Evolutionary conservation across 1,140 invertebrate species (phyloP).

Genomic region (Zaprionus taronus): DNA sequence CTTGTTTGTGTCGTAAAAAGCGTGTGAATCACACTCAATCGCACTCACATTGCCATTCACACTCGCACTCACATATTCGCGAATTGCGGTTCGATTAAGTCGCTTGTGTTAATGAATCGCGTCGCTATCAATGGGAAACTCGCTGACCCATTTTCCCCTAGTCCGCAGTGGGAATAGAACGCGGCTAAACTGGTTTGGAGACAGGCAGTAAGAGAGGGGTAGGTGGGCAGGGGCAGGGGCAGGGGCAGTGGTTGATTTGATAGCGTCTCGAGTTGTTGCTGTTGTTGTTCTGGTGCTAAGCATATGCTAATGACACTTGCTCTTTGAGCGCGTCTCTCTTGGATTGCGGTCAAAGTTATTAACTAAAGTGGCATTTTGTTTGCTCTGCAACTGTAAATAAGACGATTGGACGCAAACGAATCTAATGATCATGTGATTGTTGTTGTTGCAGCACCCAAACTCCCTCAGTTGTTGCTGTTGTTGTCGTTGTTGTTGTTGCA

Average conservation of each 20-base stretch:
- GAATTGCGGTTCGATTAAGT: conserved; percentile 3
- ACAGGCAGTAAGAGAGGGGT: not conserved
- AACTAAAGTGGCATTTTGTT: conserved; percentile 65
- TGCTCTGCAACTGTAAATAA: conserved; percentile 41
- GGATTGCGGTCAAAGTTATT: conserved; percentile 79
- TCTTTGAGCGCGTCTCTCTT: conserved; percentile 44
- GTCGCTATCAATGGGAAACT: conserved; percentile 54
- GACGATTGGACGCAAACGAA: conserved; percentile 11
- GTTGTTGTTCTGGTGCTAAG: conserved; percentile 69
- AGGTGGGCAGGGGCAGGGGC: not conserved
- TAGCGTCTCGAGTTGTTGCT: conserved; percentile 2
- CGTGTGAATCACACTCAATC: conserved; percentile 1
- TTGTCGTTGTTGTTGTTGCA: conserved; percentile 7
- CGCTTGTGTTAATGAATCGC: conserved; percentile 62
- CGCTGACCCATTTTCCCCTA: conserved; percentile 60
- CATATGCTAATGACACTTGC: conserved; percentile 76
- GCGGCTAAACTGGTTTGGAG: conserved; percentile 31
- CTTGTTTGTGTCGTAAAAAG: conserved; percentile 23
- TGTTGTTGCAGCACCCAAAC: not conserved
- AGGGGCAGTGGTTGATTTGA: not conserved
- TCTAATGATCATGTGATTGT: conserved; percentile 20
- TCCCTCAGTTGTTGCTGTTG: not conserved
- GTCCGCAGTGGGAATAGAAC: conserved; percentile 4
- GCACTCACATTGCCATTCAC: not conserved
- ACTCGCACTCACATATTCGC: not conserved